Conservation (phyloP, 1,140 invertebrate genomes). For the Acyrthosiphon pisum region DNA sequence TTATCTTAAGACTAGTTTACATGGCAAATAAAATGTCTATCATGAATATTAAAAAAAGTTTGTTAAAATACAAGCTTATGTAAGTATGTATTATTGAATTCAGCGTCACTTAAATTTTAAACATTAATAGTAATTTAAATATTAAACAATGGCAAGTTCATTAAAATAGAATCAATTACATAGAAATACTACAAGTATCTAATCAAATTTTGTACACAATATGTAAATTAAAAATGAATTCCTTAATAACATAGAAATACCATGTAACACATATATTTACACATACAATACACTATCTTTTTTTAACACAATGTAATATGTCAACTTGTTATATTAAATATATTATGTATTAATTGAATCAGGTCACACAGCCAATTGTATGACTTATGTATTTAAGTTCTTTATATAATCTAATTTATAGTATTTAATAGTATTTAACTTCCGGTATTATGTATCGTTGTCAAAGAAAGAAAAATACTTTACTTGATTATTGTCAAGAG, state of each 20-base stretch:
- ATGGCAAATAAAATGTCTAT: background rate
- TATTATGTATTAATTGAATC: background rate
- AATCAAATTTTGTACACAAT: background rate
- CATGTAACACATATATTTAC: background rate
- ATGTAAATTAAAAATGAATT: background rate
- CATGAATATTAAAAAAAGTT: background rate
- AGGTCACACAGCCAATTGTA: background rate
- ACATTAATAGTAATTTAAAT: background rate
- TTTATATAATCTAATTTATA: background rate
- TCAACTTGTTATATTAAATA: background rate
- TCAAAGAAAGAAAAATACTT: background rate
- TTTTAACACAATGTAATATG: background rate
- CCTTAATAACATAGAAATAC: background rate
- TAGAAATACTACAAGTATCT: background rate
- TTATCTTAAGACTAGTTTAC: background rate
- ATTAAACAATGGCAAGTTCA: background rate
- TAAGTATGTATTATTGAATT: background rate
- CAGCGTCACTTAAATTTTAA: background rate
- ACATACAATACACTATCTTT: background rate
- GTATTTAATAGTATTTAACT: background rate
- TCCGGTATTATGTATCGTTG: background rate
- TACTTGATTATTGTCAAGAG: background rate
- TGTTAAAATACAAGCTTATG: background rate
- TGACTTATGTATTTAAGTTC: background rate
- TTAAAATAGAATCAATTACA: background rate